These are phyloP conservation scores for Drosophila seclusa DNA, from an alignment of 2,888 invertebrate species.

Conservation along the genomic window DNA sequence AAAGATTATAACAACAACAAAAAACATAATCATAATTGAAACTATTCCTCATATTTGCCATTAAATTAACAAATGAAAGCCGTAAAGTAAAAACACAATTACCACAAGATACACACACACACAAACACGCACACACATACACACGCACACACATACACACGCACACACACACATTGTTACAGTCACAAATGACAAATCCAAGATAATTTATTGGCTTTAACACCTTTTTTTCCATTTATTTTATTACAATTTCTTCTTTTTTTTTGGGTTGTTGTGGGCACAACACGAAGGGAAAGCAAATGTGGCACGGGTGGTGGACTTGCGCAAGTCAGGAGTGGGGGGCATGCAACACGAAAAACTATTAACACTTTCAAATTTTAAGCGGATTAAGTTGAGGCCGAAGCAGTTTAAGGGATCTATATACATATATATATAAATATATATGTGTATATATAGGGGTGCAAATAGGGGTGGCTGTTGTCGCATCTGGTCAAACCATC, in stretches of 20 bases:
- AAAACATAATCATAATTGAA: background rate
- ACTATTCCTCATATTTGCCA: constrained; percentile 16
- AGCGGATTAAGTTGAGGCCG: constrained; percentile 67
- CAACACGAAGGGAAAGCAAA: constrained; percentile 25
- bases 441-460: constrained; percentile 39
- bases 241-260: background rate
- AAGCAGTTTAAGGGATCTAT: constrained; percentile 42
- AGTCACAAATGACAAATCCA: constrained; percentile 60
- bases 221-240: constrained; percentile 53
- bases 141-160: constrained; percentile 23
- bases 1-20: background rate
- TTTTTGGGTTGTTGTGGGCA: background rate
- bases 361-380: constrained; percentile 77
- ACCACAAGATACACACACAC: constrained; percentile 28
- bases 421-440: background rate
- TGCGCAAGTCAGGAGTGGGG: constrained; percentile 54
- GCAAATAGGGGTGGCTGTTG: constrained; percentile 42
- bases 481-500: constrained; percentile 64
- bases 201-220: constrained; percentile 83
- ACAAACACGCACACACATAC: constrained; percentile 21
- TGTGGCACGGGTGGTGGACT: constrained; percentile 35
- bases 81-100: constrained; percentile 54
- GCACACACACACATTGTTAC: constrained; percentile 23
- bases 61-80: constrained; percentile 37
- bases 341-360: constrained; percentile 69